Conservation (phyloP, 2,797 vertebrate genomes). For the Saguinus oedipus region DNA sequence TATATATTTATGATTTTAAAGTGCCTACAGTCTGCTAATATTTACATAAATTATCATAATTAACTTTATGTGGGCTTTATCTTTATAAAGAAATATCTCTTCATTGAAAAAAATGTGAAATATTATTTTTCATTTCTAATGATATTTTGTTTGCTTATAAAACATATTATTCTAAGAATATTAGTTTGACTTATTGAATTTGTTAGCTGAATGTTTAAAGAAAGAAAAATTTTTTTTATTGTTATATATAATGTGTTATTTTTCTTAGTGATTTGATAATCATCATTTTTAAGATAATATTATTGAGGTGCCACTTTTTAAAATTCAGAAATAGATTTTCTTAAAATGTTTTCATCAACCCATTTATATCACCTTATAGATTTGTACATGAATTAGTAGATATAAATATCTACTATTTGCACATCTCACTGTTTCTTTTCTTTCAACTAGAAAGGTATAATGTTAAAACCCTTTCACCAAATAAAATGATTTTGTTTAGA, state of each 20-base stretch:
- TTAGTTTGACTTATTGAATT: constrained; percentile 11
- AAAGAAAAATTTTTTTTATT: neutral
- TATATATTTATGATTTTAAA: neutral
- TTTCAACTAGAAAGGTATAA: neutral
- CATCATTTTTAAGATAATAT: neutral
- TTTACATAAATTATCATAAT: neutral
- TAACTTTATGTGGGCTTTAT: neutral
- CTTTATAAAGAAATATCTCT: neutral
- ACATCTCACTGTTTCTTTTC: neutral
- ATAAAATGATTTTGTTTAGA: neutral
- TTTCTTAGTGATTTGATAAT: constrained; percentile 17
- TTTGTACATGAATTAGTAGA: neutral
- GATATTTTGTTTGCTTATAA: neutral
- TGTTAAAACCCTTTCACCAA: neutral
- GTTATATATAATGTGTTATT: neutral
- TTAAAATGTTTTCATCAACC: constrained; percentile 19
- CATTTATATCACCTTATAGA: neutral
- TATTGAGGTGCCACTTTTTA: neutral
- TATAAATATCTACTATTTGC: neutral
- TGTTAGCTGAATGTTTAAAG: neutral
- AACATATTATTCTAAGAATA: neutral
- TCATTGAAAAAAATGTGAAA: neutral
- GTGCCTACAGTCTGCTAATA: neutral
- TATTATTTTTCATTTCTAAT: neutral
- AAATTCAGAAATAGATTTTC: neutral